These are phyloP conservation scores for Saccopteryx leptura DNA, from an alignment of 2,113 vertebrate genomes.

Conservation along the genomic window DNA sequence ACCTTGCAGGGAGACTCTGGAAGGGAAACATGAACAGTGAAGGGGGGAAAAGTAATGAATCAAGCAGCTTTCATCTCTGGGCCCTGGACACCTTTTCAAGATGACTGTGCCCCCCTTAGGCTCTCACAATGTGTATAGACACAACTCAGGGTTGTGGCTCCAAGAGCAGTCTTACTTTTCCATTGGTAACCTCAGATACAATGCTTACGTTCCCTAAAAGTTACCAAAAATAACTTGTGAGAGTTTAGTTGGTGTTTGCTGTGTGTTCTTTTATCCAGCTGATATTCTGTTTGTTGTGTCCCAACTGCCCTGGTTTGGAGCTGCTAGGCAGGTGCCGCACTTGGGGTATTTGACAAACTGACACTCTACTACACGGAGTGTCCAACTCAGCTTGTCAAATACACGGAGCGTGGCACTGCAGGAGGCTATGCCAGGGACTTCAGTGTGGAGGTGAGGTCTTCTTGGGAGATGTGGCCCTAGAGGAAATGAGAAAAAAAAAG, in stretches of 20 bases:
- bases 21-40: slow-evolving; percentile 46
- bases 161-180: not conserved
- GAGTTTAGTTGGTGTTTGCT: not conserved
- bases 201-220: not conserved
- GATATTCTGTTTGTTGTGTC: not conserved
- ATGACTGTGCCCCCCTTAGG: not conserved
- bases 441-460: not conserved
- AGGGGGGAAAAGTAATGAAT: not conserved
- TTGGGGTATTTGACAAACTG: slow-evolving; percentile 99
- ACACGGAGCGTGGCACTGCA: slow-evolving; percentile 95
- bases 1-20: not conserved
- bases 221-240: slow-evolving; percentile 22
- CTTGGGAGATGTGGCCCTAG: slow-evolving; percentile 50
- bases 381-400: slow-evolving; percentile 99
- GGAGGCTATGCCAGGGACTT: not conserved
- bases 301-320: not conserved
- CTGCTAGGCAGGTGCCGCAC: slow-evolving; percentile 92
- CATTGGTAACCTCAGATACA: not conserved
- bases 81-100: slow-evolving; percentile 31
- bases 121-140: not conserved
- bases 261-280: not conserved
- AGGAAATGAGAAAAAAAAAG: slow-evolving; percentile 48
- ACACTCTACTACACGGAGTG: slow-evolving; percentile 96
- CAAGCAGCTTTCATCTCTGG: not conserved
- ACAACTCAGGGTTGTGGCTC: not conserved